A percentile compares a stretch with the other conserved stretches of the same genome.
Evolutionary conservation across 2,888 invertebrate species (phyloP).

Genomic region (Phortica okadai): DNA sequence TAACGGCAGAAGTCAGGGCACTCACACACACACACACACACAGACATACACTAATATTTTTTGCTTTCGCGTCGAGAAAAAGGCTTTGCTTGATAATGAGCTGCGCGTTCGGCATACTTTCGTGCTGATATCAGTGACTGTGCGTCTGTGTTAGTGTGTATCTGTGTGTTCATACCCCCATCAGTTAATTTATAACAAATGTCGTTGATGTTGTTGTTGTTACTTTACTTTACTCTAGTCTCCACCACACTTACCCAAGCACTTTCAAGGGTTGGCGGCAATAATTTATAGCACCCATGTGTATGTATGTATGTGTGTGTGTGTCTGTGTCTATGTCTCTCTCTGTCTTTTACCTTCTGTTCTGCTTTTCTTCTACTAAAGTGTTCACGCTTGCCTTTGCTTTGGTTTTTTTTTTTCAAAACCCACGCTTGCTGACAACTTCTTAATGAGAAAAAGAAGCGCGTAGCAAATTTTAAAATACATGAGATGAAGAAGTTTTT

Average conservation of each 20-base stretch:
- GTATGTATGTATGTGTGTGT: slow-evolving; percentile 34
- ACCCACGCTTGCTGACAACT: slow-evolving; percentile 21
- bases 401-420: neutral
- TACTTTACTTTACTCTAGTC: neutral
- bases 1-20: slow-evolving; percentile 27
- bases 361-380: neutral
- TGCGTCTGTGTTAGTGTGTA: neutral
- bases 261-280: slow-evolving; percentile 61
- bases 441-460: slow-evolving; percentile 29
- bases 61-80: neutral
- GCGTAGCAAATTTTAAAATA: neutral
- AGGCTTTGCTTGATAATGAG: slow-evolving; percentile 31
- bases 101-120: slow-evolving; percentile 6
- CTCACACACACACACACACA: neutral
- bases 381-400: neutral
- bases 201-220: slow-evolving; percentile 43
- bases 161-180: slow-evolving; percentile 54
- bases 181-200: slow-evolving; percentile 69
- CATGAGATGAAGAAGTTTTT: neutral
- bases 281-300: slow-evolving; percentile 68
- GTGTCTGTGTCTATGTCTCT: slow-evolving; percentile 15
- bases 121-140: slow-evolving; percentile 2
- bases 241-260: too few relatives aligned
- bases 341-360: slow-evolving; percentile 32
- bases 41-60: neutral